These are phyloP conservation scores for Cassiopea andromeda DNA, from an alignment of 30 jellyfish, hydroid and myxozoan genomes.

Conservation along the genomic window DNA sequence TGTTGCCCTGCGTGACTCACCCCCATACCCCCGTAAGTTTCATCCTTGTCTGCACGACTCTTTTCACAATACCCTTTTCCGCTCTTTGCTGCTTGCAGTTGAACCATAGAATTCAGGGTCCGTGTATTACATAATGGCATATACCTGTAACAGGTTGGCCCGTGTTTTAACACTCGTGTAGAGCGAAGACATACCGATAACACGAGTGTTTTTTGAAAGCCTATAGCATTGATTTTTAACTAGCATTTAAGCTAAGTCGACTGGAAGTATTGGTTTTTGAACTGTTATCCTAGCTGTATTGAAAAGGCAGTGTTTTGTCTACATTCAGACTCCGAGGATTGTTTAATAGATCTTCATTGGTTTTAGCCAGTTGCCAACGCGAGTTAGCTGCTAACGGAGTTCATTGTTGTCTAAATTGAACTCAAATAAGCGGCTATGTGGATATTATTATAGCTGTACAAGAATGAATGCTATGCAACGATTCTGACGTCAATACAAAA, in stretches of 20 bases:
- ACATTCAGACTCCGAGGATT: neutral
- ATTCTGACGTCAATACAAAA: constrained; percentile 33
- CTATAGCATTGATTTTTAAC: neutral
- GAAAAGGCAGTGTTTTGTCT: neutral
- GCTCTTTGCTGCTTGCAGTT: neutral
- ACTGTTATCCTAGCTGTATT: neutral
- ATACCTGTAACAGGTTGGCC: neutral
- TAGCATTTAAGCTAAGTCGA: neutral
- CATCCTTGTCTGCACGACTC: too few relatives aligned
- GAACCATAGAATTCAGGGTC: neutral
- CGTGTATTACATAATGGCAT: neutral
- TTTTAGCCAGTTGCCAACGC: constrained; percentile 21
- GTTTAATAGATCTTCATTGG: neutral
- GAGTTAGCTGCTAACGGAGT: constrained; percentile 37
- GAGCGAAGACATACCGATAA: neutral
- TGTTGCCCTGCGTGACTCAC: too few relatives aligned
- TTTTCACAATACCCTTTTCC: too few relatives aligned
- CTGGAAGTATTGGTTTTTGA: neutral
- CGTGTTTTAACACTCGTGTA: neutral
- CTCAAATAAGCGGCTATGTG: constrained; percentile 17
- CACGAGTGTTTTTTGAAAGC: neutral
- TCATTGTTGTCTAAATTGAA: constrained; percentile 26
- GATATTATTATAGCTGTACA: neutral
- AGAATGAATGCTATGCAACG: constrained; percentile 43
- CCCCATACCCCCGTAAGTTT: too few relatives aligned